A percentile compares a stretch with the other conserved stretches of the same genome.
These are phyloP conservation scores for Megaleporinus macrocephalus DNA, from an alignment of 2,113 vertebrate species.

Conservation along the genomic window DNA sequence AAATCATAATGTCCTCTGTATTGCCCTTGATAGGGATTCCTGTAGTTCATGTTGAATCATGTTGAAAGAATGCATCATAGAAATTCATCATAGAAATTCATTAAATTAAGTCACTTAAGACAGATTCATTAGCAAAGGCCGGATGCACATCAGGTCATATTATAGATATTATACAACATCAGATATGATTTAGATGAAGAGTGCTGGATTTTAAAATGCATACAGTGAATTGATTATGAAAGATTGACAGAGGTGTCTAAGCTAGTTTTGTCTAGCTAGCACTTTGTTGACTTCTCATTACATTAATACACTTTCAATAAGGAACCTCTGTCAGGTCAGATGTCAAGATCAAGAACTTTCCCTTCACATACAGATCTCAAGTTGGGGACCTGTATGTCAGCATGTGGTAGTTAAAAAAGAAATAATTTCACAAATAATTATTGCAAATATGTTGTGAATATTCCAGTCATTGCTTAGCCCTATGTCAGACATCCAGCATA, in stretches of 20 bases:
- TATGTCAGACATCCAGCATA: too few species aligned
- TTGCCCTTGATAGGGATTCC: background rate
- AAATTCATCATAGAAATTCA: too few species aligned
- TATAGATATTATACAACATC: background rate
- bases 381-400: too few species aligned
- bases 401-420: too few species aligned
- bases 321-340: conserved; percentile 32
- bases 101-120: background rate
- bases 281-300: conserved; percentile 45
- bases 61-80: background rate
- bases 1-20: background rate
- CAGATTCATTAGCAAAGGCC: background rate
- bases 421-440: too few species aligned
- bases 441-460: too few species aligned
- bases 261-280: conserved; percentile 44
- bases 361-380: too few species aligned
- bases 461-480: too few species aligned
- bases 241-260: conserved; percentile 54
- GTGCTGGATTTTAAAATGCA: background rate
- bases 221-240: conserved; percentile 61
- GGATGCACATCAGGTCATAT: background rate
- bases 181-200: conserved; percentile 34
- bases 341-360: background rate
- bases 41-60: background rate
- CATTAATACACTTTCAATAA: conserved; percentile 36